Base-by-base conservation (phyloP, 2,113 vertebrate species). In the Acrocephalus kingi region DNA sequence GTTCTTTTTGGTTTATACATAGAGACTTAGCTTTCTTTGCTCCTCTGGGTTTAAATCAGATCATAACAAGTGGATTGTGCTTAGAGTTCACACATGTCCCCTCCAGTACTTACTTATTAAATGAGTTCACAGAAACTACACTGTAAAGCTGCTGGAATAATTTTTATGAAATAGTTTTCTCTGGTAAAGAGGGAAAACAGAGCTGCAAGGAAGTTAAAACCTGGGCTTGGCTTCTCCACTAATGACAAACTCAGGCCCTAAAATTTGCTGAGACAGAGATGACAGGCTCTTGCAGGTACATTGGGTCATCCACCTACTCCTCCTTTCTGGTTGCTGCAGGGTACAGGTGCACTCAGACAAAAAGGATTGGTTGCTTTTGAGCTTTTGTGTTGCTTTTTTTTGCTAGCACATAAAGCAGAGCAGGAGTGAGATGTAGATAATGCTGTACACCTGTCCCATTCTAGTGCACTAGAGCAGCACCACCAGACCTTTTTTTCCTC, bases 201-300 rank as follows among this genome's bases (percentile, higher is more conserved):
- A 93, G 87, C 96, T 97, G 75, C 90, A 90, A 96, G 91, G 93
- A 96, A 93, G 94, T 91, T 92, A 88, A 95, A 93, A 80, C 91
- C 63, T 94, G 82, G 93, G 93, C 85, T 95, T 96, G 96, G 93
- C 94, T 92, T 94, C 87, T 19, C 90, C 59, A 49, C 84, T 95
- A 93, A 95, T 94, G 93, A 88, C 94, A 95, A 97, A 90, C 35
- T 63, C n/a, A 11, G 85, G 79, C 88, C 93, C 88, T 76, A 81
- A 15, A 96, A 96, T 95, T 78, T 97, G 94, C 93, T 97, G 96
- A 96, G 93, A 61, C 92, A 96, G 96, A 95, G 96, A 95, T 58
- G 87, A 94, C 96, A 95, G 94, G 93, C 93, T 96, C 88, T 88
- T 16, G 68, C 93, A 96, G 94, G 87, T 54, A 95, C 71, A 6